Evolutionary conservation across 2,888 invertebrate genomes (phyloP), one percentile per base, ranked within the genome.

Genomic region (Oeneis ivallda): DNA sequence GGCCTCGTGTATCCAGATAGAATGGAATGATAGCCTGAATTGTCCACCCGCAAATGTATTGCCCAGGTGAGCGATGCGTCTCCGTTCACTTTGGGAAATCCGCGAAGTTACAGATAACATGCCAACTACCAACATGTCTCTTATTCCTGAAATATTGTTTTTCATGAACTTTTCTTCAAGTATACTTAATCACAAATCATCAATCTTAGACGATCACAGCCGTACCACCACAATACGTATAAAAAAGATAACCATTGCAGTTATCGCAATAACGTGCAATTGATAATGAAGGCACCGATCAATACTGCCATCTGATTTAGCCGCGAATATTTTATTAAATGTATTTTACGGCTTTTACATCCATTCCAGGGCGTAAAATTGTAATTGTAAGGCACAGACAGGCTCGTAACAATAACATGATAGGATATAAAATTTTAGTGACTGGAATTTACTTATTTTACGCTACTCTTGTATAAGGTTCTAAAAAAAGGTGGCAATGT

Each of bases 221-320:
- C n/a, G n/a, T n/a, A 11, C 9, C 8, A 41, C 3, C 6, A 45
- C 15, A 57, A 17, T 26, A 54, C 54, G 45, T 56, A 52, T 50
- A 15, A 49, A 54, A n/a, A 50, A 67, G 65, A 69, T 69, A 69
- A 67, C 37, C 4, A 11, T 53, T 67, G 69, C 69, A 70, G 56
- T 71, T 69, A 71, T 68, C 70, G 66, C 62, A 64, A 68, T 66
- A 71, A 72, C 69, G 69, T 73, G 70, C 72, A 73, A 70, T 68
- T 72, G 72, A 71, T 72, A 71, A 69, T 60, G 43, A 57, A 53
- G 63, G 53, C 58, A 56, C 65, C 64, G 72, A 72, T 72, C 72
- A 67, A 72, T 72, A 72, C 60, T 49, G 59, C 1, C 61, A 57
- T 67, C 62, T 62, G 70, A 64, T 65, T 68, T 67, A 47, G 60